Conservation (phyloP, 2,888 invertebrate genomes). For the Melikaiella ostensackeni region DNA sequence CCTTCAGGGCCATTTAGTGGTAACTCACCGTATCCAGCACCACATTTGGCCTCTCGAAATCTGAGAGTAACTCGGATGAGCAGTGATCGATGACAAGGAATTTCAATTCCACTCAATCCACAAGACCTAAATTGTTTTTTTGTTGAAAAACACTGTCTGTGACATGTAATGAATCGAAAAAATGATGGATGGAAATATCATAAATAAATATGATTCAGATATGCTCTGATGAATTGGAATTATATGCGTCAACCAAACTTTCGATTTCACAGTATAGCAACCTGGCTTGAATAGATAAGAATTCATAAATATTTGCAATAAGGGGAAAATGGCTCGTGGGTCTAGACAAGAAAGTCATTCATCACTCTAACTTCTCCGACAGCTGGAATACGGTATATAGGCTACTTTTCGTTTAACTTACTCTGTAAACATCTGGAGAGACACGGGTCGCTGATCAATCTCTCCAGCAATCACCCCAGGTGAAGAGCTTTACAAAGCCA, state of each 20-base stretch:
- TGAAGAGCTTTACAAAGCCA: no score
- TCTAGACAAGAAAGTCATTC: not conserved
- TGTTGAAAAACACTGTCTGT: not conserved
- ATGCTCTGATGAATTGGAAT: not conserved
- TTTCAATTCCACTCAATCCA: slow-evolving; percentile 13
- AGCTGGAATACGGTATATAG: not conserved
- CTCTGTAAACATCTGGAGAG: not conserved
- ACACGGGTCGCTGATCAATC: no score
- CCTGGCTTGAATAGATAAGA: slow-evolving; percentile 45
- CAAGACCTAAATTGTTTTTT: not conserved
- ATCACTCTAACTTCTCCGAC: not conserved
- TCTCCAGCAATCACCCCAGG: no score
- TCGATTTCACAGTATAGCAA: not conserved
- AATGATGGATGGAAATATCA: slow-evolving; percentile 27
- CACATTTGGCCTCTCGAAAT: slow-evolving; percentile 12
- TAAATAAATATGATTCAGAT: slow-evolving; percentile 21
- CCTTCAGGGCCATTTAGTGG: slow-evolving; percentile 35
- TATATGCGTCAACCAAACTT: not conserved
- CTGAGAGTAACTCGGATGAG: slow-evolving; percentile 13
- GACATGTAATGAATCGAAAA: slow-evolving; percentile 13
- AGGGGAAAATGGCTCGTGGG: not conserved
- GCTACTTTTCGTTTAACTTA: not conserved
- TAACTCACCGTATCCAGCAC: slow-evolving; percentile 10
- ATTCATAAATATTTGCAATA: slow-evolving; percentile 43
- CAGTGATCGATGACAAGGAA: slow-evolving; percentile 19